Base-by-base conservation (phyloP, 2,113 vertebrate genomes). In the Xyrauchen texanus region DNA sequence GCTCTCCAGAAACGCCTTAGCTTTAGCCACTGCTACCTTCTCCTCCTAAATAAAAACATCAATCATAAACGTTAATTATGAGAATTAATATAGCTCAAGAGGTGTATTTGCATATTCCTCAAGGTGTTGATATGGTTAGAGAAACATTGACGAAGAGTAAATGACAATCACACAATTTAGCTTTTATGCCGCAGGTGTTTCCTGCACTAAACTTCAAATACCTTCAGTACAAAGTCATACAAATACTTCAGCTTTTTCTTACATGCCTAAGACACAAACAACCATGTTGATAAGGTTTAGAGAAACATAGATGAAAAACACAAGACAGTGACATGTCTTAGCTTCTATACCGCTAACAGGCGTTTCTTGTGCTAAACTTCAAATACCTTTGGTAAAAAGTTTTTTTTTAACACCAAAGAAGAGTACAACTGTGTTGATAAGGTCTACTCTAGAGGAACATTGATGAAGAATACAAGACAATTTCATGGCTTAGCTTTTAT, bases 1-100 rank as follows among this genome's bases (percentile, higher is more conserved):
- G 77, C 91, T 94, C 90, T 98, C 96, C 87, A 98, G 87, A 90
- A 97, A 97, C 70, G 83, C 88, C 76, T 94, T 95, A 6, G 95
- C 96, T 89, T 94, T 96, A 69, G 93, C 89, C 16, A 96, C 90
- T 0, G 96, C 91, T 63, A 82, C 70, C 85, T 93, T 94, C 87
- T 97, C 96, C 78, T 94, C 96, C 96, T 98, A 58, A 47, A 72
- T 8, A 69, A 79, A 81, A 83, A 8, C 7, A 51, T 45, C 65
- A 9, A 78, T 7, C 51, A 15, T 44, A 2, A 11, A 4, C 72
- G 42, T 60, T 61, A 16, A 85, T 63, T n/a, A 70, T 34, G n/a
- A 15, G 1, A 46, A 65, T 42, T 8, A 34, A 15, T 21, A 12
- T 12, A 70, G 11, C 3, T 68, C 15, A 78, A 4, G 16, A 61